phyloP scores from a whole-genome alignment of 2,797 vertebrate genomes.

The Gephyroberyx darwinii region DNA sequence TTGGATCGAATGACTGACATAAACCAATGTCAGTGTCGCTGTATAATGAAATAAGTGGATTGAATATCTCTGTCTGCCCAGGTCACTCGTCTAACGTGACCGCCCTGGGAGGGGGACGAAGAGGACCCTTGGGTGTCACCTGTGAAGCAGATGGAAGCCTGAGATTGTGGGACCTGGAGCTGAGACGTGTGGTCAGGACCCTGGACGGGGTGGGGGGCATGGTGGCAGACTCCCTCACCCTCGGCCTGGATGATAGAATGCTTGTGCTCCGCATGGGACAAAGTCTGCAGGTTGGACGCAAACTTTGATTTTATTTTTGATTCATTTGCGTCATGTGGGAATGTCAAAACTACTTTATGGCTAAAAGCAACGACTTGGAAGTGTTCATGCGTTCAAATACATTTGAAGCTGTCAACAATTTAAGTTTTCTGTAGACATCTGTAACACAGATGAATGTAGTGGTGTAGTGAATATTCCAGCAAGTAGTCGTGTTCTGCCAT shows the following conservation, averaged over 20 bases:
- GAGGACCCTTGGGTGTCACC: slow-evolving; percentile 57
- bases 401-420: too few species aligned
- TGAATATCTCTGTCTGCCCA: slow-evolving; percentile 21
- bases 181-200: slow-evolving; percentile 54
- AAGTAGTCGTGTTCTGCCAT: neutral
- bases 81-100: slow-evolving; percentile 76
- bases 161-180: slow-evolving; percentile 76
- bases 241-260: slow-evolving; percentile 73
- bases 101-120: slow-evolving; percentile 67
- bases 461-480: too few species aligned
- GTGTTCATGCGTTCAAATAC: too few species aligned
- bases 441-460: too few species aligned
- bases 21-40: too few species aligned
- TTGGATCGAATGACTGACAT: too few species aligned
- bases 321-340: too few species aligned
- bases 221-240: slow-evolving; percentile 64
- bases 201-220: slow-evolving; percentile 52
- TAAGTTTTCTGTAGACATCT: too few species aligned
- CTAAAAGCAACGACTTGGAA: too few species aligned
- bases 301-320: neutral
- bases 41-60: too few species aligned
- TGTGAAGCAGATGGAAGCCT: slow-evolving; percentile 74
- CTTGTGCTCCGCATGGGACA: slow-evolving; percentile 70
- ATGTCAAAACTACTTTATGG: too few species aligned
- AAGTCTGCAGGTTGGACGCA: slow-evolving; percentile 71